Evolutionary conservation across 2,113 vertebrate genomes (phyloP).

Genomic region (Diadophis punctatus): DNA sequence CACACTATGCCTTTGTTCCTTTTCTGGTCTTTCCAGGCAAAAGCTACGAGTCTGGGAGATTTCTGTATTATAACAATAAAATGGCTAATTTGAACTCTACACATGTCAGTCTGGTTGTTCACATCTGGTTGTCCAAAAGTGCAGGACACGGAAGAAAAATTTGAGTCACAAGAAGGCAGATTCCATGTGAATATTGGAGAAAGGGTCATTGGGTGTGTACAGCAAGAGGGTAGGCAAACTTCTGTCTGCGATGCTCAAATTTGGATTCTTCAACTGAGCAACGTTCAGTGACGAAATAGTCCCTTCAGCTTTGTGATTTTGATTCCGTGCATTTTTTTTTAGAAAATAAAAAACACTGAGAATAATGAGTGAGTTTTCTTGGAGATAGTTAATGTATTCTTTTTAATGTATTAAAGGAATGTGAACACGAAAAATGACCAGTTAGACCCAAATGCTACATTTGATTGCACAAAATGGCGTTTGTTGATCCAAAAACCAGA

Average conservation of each 20-base stretch:
- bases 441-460: not conserved
- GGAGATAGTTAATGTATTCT: no score
- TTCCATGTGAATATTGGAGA: not conserved
- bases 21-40: no score
- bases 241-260: no score
- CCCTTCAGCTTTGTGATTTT: not conserved
- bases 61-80: no score
- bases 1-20: no score
- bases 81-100: no score
- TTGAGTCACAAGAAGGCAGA: not conserved
- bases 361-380: not conserved
- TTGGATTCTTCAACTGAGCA: not conserved
- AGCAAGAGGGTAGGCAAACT: no score
- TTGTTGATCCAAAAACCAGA: not conserved
- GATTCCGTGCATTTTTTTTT: not conserved
- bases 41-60: no score
- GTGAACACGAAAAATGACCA: not conserved
- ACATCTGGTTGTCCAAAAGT: not conserved
- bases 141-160: not conserved
- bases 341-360: not conserved
- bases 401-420: no score
- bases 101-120: no score
- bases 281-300: not conserved
- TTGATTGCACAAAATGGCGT: not conserved
- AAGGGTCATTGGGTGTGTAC: no score